phyloP scores from a whole-genome alignment of 2,113 vertebrate genomes.

The Etheostoma cragini region DNA sequence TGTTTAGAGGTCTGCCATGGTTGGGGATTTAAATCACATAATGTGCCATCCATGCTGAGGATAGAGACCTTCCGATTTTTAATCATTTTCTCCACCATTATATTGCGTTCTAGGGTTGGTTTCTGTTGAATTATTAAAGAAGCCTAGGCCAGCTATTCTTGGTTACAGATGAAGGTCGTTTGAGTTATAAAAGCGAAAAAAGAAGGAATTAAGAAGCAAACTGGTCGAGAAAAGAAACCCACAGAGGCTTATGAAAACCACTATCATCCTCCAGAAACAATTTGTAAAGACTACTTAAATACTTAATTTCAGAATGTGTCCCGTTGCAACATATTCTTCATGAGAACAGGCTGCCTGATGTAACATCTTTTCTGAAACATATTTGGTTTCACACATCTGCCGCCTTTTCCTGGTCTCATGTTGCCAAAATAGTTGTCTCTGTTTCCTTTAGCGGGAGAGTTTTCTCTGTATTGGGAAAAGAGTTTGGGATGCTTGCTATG shows the following conservation, averaged over 20 bases:
- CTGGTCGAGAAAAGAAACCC: neutral
- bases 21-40: constrained; percentile 48
- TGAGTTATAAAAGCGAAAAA: neutral
- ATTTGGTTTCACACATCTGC: constrained; percentile 38
- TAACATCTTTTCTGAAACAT: neutral
- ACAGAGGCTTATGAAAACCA: neutral
- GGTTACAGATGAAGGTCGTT: neutral
- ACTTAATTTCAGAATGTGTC: neutral
- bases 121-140: neutral
- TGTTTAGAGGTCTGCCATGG: constrained; percentile 49
- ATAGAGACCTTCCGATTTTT: constrained; percentile 3
- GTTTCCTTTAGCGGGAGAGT: neutral
- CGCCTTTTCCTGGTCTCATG: constrained; percentile 22
- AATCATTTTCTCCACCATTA: neutral
- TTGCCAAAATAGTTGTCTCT: constrained; percentile 12
- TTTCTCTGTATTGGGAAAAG: neutral
- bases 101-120: neutral
- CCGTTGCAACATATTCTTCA: neutral
- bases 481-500: neutral
- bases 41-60: constrained; percentile 21
- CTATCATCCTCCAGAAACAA: neutral
- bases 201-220: neutral
- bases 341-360: neutral
- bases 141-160: neutral
- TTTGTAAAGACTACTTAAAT: too few species aligned